Conservation (phyloP, 2,797 vertebrate genomes). For the Chrysolophus pictus region DNA sequence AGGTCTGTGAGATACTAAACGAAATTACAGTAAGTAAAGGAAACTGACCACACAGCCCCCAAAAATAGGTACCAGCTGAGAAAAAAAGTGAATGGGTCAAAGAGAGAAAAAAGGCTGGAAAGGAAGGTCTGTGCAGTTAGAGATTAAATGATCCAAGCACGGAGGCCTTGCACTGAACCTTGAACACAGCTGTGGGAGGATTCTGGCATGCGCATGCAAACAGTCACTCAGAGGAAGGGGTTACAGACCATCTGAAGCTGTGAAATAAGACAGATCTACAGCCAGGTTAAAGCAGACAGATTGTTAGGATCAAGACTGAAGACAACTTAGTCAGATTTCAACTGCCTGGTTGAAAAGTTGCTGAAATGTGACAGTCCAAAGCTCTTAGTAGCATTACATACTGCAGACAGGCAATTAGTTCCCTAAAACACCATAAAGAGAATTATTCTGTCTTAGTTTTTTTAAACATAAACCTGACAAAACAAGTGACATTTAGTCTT, state of each 20-base stretch:
- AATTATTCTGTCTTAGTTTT: not conserved
- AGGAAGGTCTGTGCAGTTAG: conserved; percentile 42
- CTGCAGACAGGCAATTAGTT: conserved; percentile 2
- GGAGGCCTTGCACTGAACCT: conserved; percentile 70
- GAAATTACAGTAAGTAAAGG: not conserved
- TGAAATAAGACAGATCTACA: conserved; percentile 51
- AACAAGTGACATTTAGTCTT: not conserved
- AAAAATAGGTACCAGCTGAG: not conserved
- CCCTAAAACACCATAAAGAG: not conserved
- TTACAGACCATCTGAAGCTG: conserved; percentile 8
- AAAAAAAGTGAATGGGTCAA: not conserved
- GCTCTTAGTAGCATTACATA: not conserved
- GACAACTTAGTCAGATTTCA: conserved; percentile 24
- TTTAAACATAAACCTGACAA: conserved; percentile 3
- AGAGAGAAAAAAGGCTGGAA: not conserved
- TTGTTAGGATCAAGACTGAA: conserved; percentile 45
- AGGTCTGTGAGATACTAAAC: not conserved
- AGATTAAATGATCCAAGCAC: conserved; percentile 51
- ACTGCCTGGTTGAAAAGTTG: conserved; percentile 6
- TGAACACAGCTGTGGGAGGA: conserved; percentile 57
- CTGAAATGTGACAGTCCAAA: conserved; percentile 3
- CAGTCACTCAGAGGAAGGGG: not conserved
- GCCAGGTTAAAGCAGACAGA: conserved; percentile 9
- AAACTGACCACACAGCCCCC: not conserved
- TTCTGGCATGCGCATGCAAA: not conserved